Base-by-base conservation (phyloP, 1,140 invertebrate genomes). In the Pseudomyrmex gracilis region DNA sequence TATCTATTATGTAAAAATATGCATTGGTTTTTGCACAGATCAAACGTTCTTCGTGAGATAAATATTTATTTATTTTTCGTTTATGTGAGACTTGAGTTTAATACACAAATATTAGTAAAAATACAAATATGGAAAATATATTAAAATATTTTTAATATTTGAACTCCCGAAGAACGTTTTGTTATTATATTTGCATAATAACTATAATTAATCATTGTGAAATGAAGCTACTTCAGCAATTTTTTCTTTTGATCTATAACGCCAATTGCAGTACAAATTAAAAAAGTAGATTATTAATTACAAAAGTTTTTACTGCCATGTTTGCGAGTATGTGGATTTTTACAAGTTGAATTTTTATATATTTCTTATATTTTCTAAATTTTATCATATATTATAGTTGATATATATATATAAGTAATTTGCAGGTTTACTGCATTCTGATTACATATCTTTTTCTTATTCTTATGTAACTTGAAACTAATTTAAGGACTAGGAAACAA, bases 11-110 rank as follows among this genome's bases (percentile, higher is more conserved):
- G 10, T 51, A 64, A 77, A 49, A 66, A 47, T 85, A 73, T 66
- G 77, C 73, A 70, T 70, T 60, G 43, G 66, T 76, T 57, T 53
- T 7, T 70, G 61, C 68, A 85, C 71, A 58, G 10, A 73, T 73
- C 17, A 49, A 68, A 63, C 67, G 22, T 78, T 68, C 34, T 70
- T 61, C 22, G 73, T 70, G 63, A 66, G 68, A 77, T 34, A 34
- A 34, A 34, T 34, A 53, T 67, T 76, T 15, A 34, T 10, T 9
- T 20, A 2, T 13, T 55, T 34, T 22, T 43, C 24, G 22, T 47
- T 17, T 47, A 55, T 55, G 58, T 20, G 43, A 61, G 61, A 47
- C 47, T 60, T 58, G 2, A 63, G 24, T 47, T 63, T 66, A 53
- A 53, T n/a, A 0, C 53, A n/a, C 47, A 45, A 17, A 1, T 51